A percentile compares a stretch with the other conserved stretches of the same genome.
Conservation (phyloP, 2,113 vertebrate genomes). For the Aix galericulata region DNA sequence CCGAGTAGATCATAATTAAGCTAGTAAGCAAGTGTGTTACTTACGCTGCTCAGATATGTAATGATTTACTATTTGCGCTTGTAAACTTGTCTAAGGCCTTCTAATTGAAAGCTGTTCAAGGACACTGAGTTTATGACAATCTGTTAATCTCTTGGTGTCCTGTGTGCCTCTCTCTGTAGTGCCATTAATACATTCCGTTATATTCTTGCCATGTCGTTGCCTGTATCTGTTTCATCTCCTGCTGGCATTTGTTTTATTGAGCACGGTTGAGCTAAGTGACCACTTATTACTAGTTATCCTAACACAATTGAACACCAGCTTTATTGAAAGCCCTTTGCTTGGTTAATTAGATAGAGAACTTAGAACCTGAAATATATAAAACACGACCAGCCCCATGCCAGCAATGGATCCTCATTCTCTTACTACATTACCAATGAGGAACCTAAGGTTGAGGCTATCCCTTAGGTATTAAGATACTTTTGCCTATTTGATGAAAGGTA, state of each 20-base stretch:
- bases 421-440: fast-evolving
- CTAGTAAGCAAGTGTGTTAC: conserved; percentile 7
- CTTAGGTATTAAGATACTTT: not conserved
- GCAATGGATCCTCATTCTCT: not conserved
- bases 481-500: not conserved
- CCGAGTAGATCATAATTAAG: conserved; percentile 35
- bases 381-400: not conserved
- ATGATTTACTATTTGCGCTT: conserved; percentile 29
- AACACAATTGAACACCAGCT: not conserved
- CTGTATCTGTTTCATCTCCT: not conserved
- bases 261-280: not conserved
- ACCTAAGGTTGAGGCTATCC: not conserved
- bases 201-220: not conserved
- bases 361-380: not conserved
- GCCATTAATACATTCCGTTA: not conserved
- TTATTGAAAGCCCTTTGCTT: not conserved
- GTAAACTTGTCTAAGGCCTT: not conserved
- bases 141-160: not conserved
- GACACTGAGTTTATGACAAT: not conserved
- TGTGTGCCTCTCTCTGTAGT: not conserved
- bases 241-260: not conserved
- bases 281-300: not conserved
- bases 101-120: not conserved
- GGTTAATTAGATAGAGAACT: not conserved
- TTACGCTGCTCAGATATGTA: not conserved